Evolutionary conservation across 1,140 invertebrate genomes (phyloP).

Genomic region (Acromyrmex heyeri): DNA sequence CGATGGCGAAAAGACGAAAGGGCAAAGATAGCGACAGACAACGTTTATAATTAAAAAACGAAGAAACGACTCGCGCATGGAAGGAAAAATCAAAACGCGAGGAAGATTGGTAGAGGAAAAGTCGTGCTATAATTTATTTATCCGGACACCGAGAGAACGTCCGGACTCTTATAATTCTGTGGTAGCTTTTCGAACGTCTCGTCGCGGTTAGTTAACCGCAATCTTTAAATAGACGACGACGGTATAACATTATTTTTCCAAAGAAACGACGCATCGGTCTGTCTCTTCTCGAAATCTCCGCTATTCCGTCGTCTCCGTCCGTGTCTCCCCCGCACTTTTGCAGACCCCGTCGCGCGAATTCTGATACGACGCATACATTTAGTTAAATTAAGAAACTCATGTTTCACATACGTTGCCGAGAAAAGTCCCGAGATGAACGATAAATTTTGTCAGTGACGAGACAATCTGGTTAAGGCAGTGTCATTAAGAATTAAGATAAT

Average conservation of each 20-base stretch:
- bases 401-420: conserved; percentile 9
- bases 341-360: conserved; percentile 48
- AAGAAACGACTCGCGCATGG: neutral
- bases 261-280: conserved; percentile 72
- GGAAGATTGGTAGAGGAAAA: conserved; percentile 3
- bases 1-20: neutral
- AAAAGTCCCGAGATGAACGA: conserved; percentile 69
- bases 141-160: conserved; percentile 22
- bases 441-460: conserved; percentile 14
- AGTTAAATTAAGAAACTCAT: conserved; percentile 60
- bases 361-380: conserved; percentile 60
- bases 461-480: neutral
- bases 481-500: neutral
- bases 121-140: conserved; percentile 56
- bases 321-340: conserved; percentile 9
- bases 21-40: neutral
- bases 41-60: neutral
- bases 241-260: conserved; percentile 81
- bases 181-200: conserved; percentile 58
- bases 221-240: conserved; percentile 81
- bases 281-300: conserved; percentile 50
- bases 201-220: conserved; percentile 76
- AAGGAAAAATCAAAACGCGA: conserved; percentile 8
- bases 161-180: conserved; percentile 25
- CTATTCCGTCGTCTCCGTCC: neutral